Conservation (phyloP, 2,888 invertebrate species). For the Bellardia bayeri region DNA sequence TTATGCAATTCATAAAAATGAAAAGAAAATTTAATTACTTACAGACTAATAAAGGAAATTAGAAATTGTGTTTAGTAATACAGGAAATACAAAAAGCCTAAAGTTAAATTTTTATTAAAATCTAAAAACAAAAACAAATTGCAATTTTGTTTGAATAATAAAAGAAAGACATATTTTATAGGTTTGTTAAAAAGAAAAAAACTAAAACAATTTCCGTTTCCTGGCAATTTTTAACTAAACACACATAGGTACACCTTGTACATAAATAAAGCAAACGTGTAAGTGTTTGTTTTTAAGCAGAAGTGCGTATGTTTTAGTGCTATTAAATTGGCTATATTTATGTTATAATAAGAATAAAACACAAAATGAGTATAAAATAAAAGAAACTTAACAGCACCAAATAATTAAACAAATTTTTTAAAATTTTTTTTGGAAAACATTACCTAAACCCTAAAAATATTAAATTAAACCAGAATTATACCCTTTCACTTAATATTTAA, state of each 20-base stretch:
- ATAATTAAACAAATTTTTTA: neutral
- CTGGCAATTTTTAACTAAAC: neutral
- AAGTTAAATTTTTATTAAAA: neutral
- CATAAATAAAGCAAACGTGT: neutral
- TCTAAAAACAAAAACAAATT: slow-evolving; percentile 9
- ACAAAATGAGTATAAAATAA: neutral
- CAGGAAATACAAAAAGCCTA: neutral
- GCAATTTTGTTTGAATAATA: neutral
- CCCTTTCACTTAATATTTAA: no score
- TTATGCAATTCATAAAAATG: neutral
- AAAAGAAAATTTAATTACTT: neutral
- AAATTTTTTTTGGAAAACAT: no score
- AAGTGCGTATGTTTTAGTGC: neutral
- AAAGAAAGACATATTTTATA: slow-evolving; percentile 3
- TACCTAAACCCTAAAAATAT: no score
- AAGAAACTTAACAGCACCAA: neutral
- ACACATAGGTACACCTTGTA: neutral
- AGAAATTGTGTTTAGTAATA: slow-evolving; percentile 5
- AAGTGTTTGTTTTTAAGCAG: neutral
- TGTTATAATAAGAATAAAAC: neutral
- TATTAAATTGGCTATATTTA: neutral
- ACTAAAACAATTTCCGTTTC: slow-evolving; percentile 55
- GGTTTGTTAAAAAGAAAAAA: neutral
- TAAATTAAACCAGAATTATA: no score
- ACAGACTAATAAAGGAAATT: slow-evolving; percentile 44